These are phyloP conservation scores for Sacculina carcini DNA, from an alignment of 2,888 invertebrate species.

Conservation along the genomic window DNA sequence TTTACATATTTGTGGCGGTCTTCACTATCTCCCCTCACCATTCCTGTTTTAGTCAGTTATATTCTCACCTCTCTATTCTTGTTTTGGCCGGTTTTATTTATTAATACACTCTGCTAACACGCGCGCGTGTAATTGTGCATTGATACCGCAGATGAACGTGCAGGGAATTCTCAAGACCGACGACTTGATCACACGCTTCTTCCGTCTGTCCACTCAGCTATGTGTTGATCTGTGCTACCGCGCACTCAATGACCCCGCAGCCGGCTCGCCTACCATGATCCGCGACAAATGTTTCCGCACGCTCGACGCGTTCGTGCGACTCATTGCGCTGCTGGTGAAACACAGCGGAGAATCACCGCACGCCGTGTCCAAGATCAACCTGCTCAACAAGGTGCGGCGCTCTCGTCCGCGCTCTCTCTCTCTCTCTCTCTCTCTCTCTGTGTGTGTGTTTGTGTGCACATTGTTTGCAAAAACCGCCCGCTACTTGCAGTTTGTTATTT, in stretches of 20 bases:
- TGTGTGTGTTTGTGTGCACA: too few relatives aligned
- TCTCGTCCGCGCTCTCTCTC: not conserved
- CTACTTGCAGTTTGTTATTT: too few relatives aligned
- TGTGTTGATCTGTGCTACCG: conserved; percentile 85
- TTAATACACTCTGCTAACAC: too few relatives aligned
- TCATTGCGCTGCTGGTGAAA: conserved; percentile 80
- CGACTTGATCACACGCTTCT: conserved; percentile 78
- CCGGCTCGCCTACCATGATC: conserved; percentile 26
- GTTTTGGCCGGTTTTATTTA: conserved; percentile 5
- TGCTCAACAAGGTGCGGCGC: conserved; percentile 55
- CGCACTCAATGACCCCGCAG: conserved; percentile 33
- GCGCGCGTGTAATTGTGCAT: too few relatives aligned
- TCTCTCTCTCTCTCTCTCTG: too few relatives aligned
- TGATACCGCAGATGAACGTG: conserved; percentile 77
- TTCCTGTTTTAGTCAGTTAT: too few relatives aligned
- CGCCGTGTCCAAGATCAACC: conserved; percentile 82
- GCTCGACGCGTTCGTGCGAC: conserved; percentile 75
- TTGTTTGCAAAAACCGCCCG: too few relatives aligned
- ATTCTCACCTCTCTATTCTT: too few relatives aligned
- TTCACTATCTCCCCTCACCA: too few relatives aligned
- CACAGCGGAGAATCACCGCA: conserved; percentile 52
- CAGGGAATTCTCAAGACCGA: conserved; percentile 90
- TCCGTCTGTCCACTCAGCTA: conserved; percentile 83
- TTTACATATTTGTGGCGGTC: too few relatives aligned
- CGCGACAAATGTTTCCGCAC: conserved; percentile 83